phyloP scores from a whole-genome alignment of 1,140 invertebrate species.

The Drosophila nannoptera region DNA sequence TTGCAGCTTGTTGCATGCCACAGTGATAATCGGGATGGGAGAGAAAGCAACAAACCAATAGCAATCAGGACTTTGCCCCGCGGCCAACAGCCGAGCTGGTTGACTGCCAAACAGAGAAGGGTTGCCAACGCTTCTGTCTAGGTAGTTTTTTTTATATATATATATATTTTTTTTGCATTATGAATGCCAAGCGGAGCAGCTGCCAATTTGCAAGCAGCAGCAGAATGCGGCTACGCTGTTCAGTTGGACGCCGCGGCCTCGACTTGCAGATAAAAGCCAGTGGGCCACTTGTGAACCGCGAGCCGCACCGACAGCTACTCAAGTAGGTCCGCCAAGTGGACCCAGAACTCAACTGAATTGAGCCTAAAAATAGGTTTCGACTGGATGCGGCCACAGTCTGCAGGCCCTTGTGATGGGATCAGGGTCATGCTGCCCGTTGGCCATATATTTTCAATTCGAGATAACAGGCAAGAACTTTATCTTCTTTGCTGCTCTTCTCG shows the following conservation, averaged over 20 bases:
- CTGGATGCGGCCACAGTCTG: slow-evolving; percentile 4
- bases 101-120: background rate
- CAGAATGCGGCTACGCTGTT: slow-evolving; percentile 34
- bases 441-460: no score
- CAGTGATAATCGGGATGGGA: background rate
- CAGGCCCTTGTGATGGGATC: background rate
- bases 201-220: slow-evolving; percentile 44
- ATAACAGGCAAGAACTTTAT: no score
- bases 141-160: slow-evolving; percentile 8
- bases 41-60: background rate
- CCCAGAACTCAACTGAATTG: background rate
- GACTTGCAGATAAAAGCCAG: background rate
- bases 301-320: background rate
- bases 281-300: background rate
- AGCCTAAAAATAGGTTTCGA: slow-evolving; percentile 8
- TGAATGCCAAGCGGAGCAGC: slow-evolving; percentile 33
- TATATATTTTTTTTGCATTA: background rate
- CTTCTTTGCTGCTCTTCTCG: no score
- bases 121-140: background rate
- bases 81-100: slow-evolving; percentile 1
- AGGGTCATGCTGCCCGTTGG: background rate
- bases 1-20: slow-evolving; percentile 64
- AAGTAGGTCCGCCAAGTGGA: slow-evolving; percentile 11
- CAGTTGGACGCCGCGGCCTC: slow-evolving; percentile 17
- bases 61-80: slow-evolving; percentile 37